phyloP scores from a whole-genome alignment of 1,140 invertebrate genomes.

The Harlomillsia oculata region DNA sequence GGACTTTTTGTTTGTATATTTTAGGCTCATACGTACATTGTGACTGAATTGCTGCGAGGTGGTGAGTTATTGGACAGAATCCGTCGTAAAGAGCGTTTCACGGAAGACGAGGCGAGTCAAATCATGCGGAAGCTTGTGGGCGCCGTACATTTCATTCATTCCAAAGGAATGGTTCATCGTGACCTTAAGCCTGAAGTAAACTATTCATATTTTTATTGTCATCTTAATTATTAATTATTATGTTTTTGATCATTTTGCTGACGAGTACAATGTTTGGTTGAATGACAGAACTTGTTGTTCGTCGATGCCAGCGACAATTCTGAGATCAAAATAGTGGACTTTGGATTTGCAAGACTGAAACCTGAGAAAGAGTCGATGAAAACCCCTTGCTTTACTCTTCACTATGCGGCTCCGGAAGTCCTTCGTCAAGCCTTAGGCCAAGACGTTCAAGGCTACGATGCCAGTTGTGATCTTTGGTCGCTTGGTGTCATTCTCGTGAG shows the following conservation, averaged over 20 bases:
- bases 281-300: constrained; percentile 61
- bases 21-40: constrained; percentile 63
- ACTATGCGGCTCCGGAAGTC: constrained; percentile 87
- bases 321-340: constrained; percentile 75
- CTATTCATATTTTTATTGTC: background rate
- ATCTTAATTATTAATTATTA: background rate
- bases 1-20: constrained; percentile 13
- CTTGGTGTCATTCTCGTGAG: constrained; percentile 72
- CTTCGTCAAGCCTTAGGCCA: constrained; percentile 46
- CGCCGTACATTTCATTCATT: constrained; percentile 73
- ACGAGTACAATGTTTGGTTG: background rate
- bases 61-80: constrained; percentile 73
- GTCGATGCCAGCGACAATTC: constrained; percentile 51
- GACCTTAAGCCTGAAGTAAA: constrained; percentile 79
- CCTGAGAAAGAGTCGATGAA: constrained; percentile 54
- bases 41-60: constrained; percentile 74
- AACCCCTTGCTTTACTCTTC: constrained; percentile 77
- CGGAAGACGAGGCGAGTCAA: constrained; percentile 55
- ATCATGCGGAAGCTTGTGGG: constrained; percentile 68
- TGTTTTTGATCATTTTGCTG: background rate
- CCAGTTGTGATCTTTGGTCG: constrained; percentile 87
- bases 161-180: constrained; percentile 67
- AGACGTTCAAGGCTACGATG: constrained; percentile 56
- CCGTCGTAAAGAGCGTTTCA: constrained; percentile 54
- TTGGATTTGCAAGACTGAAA: constrained; percentile 73